A percentile compares a stretch with the other conserved stretches of the same genome.
phyloP scores from a whole-genome alignment of 2,888 invertebrate genomes.

The Odontomyia ornata region DNA sequence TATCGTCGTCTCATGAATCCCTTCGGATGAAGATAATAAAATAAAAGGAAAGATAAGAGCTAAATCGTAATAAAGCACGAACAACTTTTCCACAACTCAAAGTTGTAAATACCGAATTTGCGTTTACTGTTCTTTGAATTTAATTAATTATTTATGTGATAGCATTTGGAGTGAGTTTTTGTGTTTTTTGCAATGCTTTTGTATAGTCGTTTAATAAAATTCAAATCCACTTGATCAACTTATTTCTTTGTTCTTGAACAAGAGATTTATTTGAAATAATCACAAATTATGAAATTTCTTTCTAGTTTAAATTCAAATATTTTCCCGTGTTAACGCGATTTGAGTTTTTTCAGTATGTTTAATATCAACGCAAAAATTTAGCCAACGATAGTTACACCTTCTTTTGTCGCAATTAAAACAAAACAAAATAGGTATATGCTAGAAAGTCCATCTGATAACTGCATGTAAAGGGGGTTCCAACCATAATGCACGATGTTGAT shows the following conservation, averaged over 20 bases:
- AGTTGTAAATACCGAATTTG: conserved; percentile 37
- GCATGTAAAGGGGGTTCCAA: too few species aligned
- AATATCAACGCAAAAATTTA: too few species aligned
- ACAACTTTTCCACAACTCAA: conserved; percentile 32
- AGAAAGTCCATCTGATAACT: too few species aligned
- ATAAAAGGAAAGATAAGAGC: conserved; percentile 12
- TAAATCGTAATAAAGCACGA: conserved; percentile 35
- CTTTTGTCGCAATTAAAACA: too few species aligned
- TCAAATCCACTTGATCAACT: not conserved
- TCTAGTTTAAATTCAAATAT: too few species aligned
- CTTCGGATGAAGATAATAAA: conserved; percentile 28
- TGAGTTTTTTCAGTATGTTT: too few species aligned
- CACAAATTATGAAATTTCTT: not conserved
- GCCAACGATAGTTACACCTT: too few species aligned
- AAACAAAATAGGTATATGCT: too few species aligned
- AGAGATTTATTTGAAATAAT: not conserved
- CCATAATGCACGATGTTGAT: too few species aligned
- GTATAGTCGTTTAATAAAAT: not conserved
- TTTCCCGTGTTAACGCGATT: too few species aligned
- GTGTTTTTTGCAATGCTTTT: not conserved
- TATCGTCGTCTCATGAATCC: not conserved
- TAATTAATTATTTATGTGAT: conserved; percentile 18
- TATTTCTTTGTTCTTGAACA: too few species aligned
- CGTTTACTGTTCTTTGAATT: conserved; percentile 32
- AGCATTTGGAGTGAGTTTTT: conserved; percentile 5